A percentile compares a stretch with the other conserved stretches of the same genome.
Evolutionary conservation across 2,888 invertebrate genomes (phyloP).

Genomic region (Osmoderma eremita): DNA sequence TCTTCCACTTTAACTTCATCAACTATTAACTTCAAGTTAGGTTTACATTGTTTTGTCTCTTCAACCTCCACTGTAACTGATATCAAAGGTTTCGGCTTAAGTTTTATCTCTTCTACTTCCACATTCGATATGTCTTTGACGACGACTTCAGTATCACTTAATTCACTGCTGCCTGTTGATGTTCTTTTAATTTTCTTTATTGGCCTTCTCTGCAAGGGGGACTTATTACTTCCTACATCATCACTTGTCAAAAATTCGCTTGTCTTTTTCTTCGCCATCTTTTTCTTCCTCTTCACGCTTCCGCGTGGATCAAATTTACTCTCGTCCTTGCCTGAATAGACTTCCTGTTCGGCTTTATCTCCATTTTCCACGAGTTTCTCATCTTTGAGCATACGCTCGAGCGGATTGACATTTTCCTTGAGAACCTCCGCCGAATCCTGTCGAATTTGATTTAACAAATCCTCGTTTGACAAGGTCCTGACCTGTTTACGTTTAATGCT

Average conservation of each 20-base stretch:
- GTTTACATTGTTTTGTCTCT: slow-evolving; percentile 61
- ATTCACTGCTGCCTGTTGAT: slow-evolving; percentile 49
- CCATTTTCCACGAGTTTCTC: slow-evolving; percentile 57
- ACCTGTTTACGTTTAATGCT: slow-evolving; percentile 62
- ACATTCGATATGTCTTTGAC: slow-evolving; percentile 62
- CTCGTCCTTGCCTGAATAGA: slow-evolving; percentile 48
- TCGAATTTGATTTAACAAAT: slow-evolving; percentile 61
- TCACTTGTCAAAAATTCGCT: slow-evolving; percentile 51
- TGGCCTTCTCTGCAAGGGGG: slow-evolving; percentile 49
- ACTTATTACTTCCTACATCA: slow-evolving; percentile 37
- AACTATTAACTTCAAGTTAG: slow-evolving; percentile 67
- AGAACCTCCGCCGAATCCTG: slow-evolving; percentile 69
- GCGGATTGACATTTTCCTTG: slow-evolving; percentile 67
- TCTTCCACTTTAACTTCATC: slow-evolving; percentile 72
- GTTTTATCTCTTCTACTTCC: slow-evolving; percentile 65
- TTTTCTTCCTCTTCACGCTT: slow-evolving; percentile 57
- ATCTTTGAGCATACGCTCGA: slow-evolving; percentile 67
- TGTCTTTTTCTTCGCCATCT: slow-evolving; percentile 55
- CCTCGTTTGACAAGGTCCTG: slow-evolving; percentile 56
- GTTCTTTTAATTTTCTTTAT: slow-evolving; percentile 54
- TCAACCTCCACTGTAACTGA: slow-evolving; percentile 68
- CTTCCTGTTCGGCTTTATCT: slow-evolving; percentile 52
- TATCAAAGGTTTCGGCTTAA: slow-evolving; percentile 66
- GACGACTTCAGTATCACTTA: slow-evolving; percentile 46
- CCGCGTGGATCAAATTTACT: slow-evolving; percentile 47